Base-by-base conservation (phyloP, 92 coral and sea anemone genomes). In the Hydrozoanthus gracilis region DNA sequence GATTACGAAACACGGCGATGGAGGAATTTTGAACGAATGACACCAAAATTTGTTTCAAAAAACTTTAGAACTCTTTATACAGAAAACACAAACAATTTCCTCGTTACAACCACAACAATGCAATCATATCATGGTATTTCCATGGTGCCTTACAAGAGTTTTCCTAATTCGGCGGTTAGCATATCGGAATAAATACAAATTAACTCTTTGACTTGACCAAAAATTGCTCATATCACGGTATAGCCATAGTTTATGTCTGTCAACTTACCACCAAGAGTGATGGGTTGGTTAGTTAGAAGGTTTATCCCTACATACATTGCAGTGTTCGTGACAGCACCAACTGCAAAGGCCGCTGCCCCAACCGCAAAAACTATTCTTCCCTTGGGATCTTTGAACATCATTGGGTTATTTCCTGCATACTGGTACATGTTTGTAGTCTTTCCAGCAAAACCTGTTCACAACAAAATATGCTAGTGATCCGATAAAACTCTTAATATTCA, bases 381-480 rank as follows among this genome's bases (percentile, higher is more conserved):
- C 72, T 87, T 71, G 6, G 94, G 94, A 61, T 93, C 95, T 73
- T 87, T 50, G 54, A 93, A 87, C 88, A 86, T 77, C 69, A 92
- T 72, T 27, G 96, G 96, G 76, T 92, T 93, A 83, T 90, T 93
- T 20, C 88, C 85, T 27, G 91, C 95, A 60, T 93, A 93, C 17
- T 88, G 83, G 87, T 93, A 93, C 47, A 93, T 86, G 70, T 91
- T 93, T 83, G 86, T 89, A 17, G 91, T 90, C 20, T 88, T 64
- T n/a, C 93, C 93, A 52, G 80, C 75, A 83, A 90, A 90, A 50
- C 88, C 90, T 87, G 73, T 77, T 9, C 48, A 9, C 12, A 20
- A 18, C 44, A 17, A 14, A 71, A 45, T 2, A 8, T 52, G 39
- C 39, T 27, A 27, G 39, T 27, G 39, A 27, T 0, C 39, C 39